phyloP scores from a whole-genome alignment of 2,113 vertebrate genomes.

The Melierax canorus region DNA sequence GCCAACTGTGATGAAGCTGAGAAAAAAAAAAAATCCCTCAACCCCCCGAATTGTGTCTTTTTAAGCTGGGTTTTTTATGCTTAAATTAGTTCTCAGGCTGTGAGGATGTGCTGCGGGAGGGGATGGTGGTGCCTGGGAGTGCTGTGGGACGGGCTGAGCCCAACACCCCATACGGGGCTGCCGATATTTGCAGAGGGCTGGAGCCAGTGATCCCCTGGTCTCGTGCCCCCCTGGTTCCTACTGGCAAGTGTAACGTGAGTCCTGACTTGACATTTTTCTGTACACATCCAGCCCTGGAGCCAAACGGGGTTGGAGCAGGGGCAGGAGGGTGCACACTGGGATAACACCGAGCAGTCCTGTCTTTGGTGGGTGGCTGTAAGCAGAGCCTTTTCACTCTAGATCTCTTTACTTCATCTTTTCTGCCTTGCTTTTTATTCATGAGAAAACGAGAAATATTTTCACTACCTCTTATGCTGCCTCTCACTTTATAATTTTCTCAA shows the following conservation, averaged over 20 bases:
- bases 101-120: not conserved
- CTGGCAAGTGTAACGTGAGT: fast-evolving
- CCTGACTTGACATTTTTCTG: not conserved
- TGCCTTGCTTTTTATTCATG: not conserved
- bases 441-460: not conserved
- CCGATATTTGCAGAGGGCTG: not conserved
- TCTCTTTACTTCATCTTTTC: not conserved
- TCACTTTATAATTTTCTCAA: not conserved
- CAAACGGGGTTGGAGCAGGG: not conserved
- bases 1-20: not conserved
- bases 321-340: not conserved
- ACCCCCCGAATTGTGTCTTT: not conserved
- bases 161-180: fast-evolving
- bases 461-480: not conserved
- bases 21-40: not conserved
- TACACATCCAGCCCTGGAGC: not conserved
- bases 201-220: not conserved
- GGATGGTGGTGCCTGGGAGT: not conserved
- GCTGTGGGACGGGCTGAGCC: not conserved
- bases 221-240: not conserved
- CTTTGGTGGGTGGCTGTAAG: not conserved
- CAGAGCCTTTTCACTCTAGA: not conserved
- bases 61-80: not conserved
- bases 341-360: not conserved
- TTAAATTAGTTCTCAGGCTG: not conserved